Conservation (phyloP, 2,797 vertebrate species). For the Smutsia temminckii region DNA sequence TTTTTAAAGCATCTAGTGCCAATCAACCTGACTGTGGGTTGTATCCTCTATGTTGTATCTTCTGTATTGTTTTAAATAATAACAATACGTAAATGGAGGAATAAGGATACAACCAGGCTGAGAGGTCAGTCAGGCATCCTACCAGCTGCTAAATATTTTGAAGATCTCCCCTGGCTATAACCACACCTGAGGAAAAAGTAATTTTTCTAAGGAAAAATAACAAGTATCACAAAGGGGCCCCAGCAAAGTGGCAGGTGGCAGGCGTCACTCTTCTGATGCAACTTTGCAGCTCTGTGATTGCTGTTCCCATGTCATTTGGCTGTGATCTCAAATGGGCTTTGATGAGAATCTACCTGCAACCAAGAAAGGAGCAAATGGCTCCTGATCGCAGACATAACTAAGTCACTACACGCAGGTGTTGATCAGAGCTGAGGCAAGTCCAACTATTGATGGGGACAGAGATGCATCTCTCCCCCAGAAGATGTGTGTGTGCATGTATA, state of each 20-base stretch:
- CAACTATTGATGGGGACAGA: rapidly evolving
- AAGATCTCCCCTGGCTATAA: background rate
- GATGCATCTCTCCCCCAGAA: background rate
- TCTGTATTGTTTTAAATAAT: background rate
- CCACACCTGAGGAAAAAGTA: background rate
- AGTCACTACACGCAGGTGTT: background rate
- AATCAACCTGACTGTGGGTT: background rate
- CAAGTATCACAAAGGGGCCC: background rate
- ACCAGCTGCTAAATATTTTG: background rate
- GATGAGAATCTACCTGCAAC: background rate
- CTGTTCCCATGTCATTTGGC: background rate
- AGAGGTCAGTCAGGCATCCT: background rate
- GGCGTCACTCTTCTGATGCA: background rate
- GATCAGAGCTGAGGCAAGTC: background rate
- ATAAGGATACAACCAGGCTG: background rate
- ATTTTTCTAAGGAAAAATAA: background rate
- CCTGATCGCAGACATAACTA: background rate
- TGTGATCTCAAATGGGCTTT: background rate
- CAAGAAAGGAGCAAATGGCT: background rate
- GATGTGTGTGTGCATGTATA: background rate
- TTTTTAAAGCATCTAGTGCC: background rate
- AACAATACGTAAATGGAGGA: too few species aligned
- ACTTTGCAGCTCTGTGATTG: background rate
- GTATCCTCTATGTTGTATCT: background rate
- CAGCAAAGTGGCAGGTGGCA: background rate